These are phyloP conservation scores for Limnodromus scolopaceus DNA, from an alignment of 2,797 vertebrate species.

Conservation along the genomic window DNA sequence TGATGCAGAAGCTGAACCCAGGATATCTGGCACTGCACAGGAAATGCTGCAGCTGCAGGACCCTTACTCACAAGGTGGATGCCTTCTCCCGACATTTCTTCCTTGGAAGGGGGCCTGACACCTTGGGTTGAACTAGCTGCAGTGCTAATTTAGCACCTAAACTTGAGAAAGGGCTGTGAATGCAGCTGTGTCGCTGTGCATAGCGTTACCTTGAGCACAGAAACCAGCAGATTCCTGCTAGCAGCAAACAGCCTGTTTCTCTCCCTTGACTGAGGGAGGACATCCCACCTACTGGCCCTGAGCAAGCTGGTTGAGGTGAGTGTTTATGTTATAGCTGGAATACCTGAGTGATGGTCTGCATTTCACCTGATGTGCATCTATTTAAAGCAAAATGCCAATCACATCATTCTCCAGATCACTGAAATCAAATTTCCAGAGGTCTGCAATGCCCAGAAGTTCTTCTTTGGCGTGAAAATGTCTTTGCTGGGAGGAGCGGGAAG, in stretches of 20 bases:
- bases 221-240: background rate
- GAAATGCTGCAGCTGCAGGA: background rate
- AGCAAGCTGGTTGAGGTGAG: background rate
- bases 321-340: fast-evolving
- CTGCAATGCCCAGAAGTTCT: background rate
- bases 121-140: background rate
- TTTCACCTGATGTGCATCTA: background rate
- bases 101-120: background rate
- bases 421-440: background rate
- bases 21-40: background rate
- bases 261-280: background rate
- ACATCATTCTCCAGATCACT: fast-evolving
- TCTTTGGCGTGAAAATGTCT: background rate
- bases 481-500: background rate
- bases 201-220: background rate
- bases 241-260: background rate
- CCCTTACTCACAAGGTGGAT: background rate
- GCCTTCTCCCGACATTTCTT: background rate
- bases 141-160: background rate
- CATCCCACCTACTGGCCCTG: background rate
- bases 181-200: fast-evolving
- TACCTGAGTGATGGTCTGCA: fast-evolving
- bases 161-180: background rate
- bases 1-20: background rate
- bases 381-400: background rate